These are phyloP conservation scores for Venustaconcha ellipsiformis DNA, from an alignment of 1,140 invertebrate species.

Conservation along the genomic window DNA sequence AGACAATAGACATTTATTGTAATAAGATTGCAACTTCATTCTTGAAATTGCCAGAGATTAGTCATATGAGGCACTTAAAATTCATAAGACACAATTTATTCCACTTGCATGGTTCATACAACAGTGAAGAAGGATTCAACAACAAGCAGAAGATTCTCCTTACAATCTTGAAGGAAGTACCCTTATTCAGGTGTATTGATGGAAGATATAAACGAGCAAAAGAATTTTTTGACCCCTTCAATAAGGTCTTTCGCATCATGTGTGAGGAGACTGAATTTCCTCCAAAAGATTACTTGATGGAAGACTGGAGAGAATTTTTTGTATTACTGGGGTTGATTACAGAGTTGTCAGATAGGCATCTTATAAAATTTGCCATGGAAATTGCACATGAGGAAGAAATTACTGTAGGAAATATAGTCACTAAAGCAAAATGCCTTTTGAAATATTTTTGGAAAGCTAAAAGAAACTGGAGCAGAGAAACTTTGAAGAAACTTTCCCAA, in stretches of 20 bases:
- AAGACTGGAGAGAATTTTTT: constrained; percentile 11
- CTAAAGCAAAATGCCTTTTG: not conserved
- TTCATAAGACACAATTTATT: constrained; percentile 2
- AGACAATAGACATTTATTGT: not conserved
- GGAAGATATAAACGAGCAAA: not conserved
- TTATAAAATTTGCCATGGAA: constrained; percentile 15
- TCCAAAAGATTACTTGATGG: constrained; percentile 2
- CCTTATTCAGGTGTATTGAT: not conserved
- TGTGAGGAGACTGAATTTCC: not conserved
- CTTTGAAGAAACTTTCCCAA: not conserved
- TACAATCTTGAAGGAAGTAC: not conserved
- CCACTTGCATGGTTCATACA: not conserved
- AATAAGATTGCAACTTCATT: not conserved
- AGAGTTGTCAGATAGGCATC: not conserved
- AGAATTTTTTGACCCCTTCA: constrained; percentile 3
- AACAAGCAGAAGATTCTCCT: not conserved
- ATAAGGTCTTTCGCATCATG: constrained; percentile 2
- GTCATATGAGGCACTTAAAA: not conserved
- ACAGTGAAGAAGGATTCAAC: not conserved
- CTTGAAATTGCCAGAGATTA: not conserved
- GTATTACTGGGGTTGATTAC: constrained; percentile 12
- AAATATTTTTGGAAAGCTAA: not conserved
- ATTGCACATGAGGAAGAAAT: not conserved
- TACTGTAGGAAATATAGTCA: not conserved
- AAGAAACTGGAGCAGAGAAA: not conserved